A percentile compares a stretch with the other conserved stretches of the same genome.
Conservation (phyloP, 1,140 invertebrate genomes). For the silkworm (Bombyx mori) region ASM3026992v2 NC_085128.1:12101001-12101500, state of each 20-base stretch:
- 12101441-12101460: slow-evolving; percentile 40
- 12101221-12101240: slow-evolving; percentile 11
- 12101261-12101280: slow-evolving; percentile 23
- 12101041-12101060: slow-evolving; percentile 25
- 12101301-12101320: slow-evolving; percentile 37
- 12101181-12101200: slow-evolving; percentile 14
- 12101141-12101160: slow-evolving; percentile 44
- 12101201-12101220: slow-evolving; percentile 24
- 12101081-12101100: slow-evolving; percentile 46
- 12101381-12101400: slow-evolving; percentile 38
- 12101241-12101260: slow-evolving; percentile 8
- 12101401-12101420: slow-evolving; percentile 56
- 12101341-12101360: slow-evolving; percentile 51
- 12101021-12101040: slow-evolving; percentile 42
- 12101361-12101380: slow-evolving; percentile 38
- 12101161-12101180: slow-evolving; percentile 19
- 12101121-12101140: slow-evolving; percentile 50
- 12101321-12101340: slow-evolving; percentile 31
- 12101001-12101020: slow-evolving; percentile 54
- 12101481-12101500: slow-evolving; percentile 12
- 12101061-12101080: slow-evolving; percentile 21
- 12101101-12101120: slow-evolving; percentile 44
- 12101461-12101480: slow-evolving; percentile 21
- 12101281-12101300: slow-evolving; percentile 27
- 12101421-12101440: slow-evolving; percentile 52